Percentiles rank a stretch among this genome's conserved stretches.
These are phyloP conservation scores for Hydropotes inermis DNA, from an alignment of 2,113 vertebrate genomes.

Conservation along the genomic window DNA sequence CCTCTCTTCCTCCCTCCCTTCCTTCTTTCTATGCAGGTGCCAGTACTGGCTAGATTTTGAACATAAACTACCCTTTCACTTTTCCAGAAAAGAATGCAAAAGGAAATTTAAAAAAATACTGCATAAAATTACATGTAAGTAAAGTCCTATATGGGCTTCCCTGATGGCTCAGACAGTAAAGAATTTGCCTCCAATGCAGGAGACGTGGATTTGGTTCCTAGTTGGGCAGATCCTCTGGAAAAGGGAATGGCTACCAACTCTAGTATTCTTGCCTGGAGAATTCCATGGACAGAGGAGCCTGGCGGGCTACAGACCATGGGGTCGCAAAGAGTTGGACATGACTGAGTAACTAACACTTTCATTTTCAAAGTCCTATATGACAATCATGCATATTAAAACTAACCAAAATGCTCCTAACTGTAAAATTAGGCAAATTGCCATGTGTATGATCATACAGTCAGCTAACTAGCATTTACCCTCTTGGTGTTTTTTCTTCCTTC, in stretches of 20 bases:
- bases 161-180: not conserved
- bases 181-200: not conserved
- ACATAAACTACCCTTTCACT: not conserved
- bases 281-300: not conserved
- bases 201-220: not conserved
- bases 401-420: not conserved
- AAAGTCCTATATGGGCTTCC: not conserved
- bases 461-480: not conserved
- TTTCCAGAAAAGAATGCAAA: constrained; percentile 4
- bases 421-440: not conserved
- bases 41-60: not conserved
- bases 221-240: not conserved
- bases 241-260: not conserved
- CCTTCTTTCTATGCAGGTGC: not conserved
- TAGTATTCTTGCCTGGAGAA: not conserved
- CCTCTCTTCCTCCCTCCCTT: not conserved
- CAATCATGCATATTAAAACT: not conserved
- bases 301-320: not conserved
- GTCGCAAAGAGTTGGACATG: not conserved
- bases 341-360: not conserved
- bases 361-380: not conserved
- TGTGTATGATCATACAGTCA: not conserved
- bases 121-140: not conserved
- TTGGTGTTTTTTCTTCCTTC: not conserved
- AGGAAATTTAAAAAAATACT: not conserved